Percentiles rank a stretch among this genome's conserved stretches.
Evolutionary conservation across 2,888 invertebrate species (phyloP).

Genomic region (Taphrorychus bicolor): DNA sequence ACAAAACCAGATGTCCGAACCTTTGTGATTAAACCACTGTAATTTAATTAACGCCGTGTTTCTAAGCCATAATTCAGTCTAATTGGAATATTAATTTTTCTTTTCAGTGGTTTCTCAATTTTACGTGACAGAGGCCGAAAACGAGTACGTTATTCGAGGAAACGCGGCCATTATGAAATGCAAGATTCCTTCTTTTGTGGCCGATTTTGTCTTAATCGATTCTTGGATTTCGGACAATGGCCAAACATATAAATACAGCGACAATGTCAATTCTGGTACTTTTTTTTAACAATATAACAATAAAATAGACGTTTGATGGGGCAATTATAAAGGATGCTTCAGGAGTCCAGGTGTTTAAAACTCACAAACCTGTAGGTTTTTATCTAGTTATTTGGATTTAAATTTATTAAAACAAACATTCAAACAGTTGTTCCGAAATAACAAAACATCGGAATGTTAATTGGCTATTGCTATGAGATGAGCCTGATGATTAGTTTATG

Average conservation of each 20-base stretch:
- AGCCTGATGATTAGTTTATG: too few relatives aligned
- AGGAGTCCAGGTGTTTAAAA: not conserved
- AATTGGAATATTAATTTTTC: constrained; percentile 38
- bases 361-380: not conserved
- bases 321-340: not conserved
- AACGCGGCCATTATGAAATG: constrained; percentile 92
- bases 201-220: constrained; percentile 88
- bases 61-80: not conserved
- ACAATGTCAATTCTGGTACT: constrained; percentile 59
- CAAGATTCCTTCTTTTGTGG: constrained; percentile 93
- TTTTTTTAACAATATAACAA: not conserved
- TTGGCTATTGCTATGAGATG: too few relatives aligned
- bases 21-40: not conserved
- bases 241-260: constrained; percentile 67
- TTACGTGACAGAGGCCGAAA: constrained; percentile 91
- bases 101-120: constrained; percentile 86
- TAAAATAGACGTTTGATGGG: not conserved
- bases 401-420: too few relatives aligned
- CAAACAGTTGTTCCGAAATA: too few relatives aligned
- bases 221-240: constrained; percentile 84
- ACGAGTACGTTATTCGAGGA: constrained; percentile 92
- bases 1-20: constrained; percentile 22
- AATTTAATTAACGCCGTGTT: not conserved
- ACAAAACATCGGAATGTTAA: too few relatives aligned
- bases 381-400: too few relatives aligned